Evolutionary conservation across 2,888 invertebrate genomes (phyloP).

Genomic region (Drosophila macrothrix): DNA sequence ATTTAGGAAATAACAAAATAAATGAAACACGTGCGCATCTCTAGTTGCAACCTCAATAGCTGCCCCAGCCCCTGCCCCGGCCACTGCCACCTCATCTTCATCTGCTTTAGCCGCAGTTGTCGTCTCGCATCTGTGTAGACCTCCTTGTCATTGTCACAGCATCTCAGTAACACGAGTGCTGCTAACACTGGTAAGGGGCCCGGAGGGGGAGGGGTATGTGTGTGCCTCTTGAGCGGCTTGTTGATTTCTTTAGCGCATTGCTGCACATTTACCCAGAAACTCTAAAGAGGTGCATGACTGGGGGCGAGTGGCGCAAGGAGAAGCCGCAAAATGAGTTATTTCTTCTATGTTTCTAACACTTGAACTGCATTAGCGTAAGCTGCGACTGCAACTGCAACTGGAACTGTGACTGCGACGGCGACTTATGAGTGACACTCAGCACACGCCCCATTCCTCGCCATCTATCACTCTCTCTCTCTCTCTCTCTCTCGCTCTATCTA

Average conservation of each 20-base stretch:
- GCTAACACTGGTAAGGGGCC: background rate
- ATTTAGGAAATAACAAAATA: background rate
- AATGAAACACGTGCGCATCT: constrained; percentile 4
- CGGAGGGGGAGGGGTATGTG: background rate
- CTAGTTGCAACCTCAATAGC: constrained; percentile 12
- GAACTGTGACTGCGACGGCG: constrained; percentile 20
- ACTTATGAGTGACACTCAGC: constrained; percentile 42
- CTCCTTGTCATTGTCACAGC: constrained; percentile 76
- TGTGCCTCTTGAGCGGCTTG: constrained; percentile 53
- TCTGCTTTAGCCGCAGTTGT: constrained; percentile 5
- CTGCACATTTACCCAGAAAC: constrained; percentile 52
- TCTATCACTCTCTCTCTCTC: background rate
- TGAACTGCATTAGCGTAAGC: constrained; percentile 79
- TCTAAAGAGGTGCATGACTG: background rate
- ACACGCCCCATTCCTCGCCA: background rate
- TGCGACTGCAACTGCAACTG: constrained; percentile 29
- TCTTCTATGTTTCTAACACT: constrained; percentile 74
- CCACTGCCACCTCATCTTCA: background rate
- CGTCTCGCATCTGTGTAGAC: constrained; percentile 62
- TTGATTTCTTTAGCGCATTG: constrained; percentile 61
- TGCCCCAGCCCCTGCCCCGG: background rate
- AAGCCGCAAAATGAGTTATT: constrained; percentile 56
- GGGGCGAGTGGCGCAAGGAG: background rate
- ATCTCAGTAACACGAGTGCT: constrained; percentile 51
- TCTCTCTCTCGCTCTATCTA: background rate